phyloP scores from a whole-genome alignment of 2,113 vertebrate species.

The Amphiprion ocellaris region DNA sequence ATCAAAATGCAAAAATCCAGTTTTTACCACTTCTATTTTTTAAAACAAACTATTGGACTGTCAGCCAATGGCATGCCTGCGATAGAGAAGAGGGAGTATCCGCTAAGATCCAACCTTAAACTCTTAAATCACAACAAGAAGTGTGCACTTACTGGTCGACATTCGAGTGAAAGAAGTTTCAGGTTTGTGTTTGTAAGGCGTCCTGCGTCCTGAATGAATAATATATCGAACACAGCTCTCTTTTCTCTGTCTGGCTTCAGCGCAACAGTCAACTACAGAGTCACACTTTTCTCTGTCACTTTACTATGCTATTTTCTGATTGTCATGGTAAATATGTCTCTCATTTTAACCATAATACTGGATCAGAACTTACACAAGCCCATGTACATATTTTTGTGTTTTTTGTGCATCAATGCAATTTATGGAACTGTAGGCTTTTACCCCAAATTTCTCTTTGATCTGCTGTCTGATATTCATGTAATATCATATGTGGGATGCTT shows the following conservation, averaged over 20 bases:
- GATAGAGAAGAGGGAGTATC: background rate
- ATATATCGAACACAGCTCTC: constrained; percentile 1
- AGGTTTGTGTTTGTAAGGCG: background rate
- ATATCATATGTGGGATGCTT: constrained; percentile 43
- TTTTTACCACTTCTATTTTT: too few species aligned
- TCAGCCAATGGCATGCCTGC: background rate
- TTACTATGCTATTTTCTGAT: constrained; percentile 28
- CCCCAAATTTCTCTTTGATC: constrained; percentile 39
- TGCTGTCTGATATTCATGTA: constrained; percentile 25
- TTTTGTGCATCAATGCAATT: constrained; percentile 33
- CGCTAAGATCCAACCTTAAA: too few species aligned
- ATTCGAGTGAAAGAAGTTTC: background rate
- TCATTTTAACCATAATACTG: constrained; percentile 52
- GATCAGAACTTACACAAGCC: constrained; percentile 51
- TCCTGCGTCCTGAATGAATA: constrained; percentile 18
- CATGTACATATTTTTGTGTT: constrained; percentile 40
- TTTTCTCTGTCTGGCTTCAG: constrained; percentile 44
- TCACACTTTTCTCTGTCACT: constrained; percentile 35
- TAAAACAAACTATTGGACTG: background rate
- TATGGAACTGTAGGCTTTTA: constrained; percentile 29
- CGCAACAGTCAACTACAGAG: constrained; percentile 23
- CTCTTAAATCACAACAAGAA: background rate
- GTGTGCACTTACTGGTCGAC: background rate
- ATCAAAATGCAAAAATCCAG: too few species aligned
- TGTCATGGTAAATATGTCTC: constrained; percentile 38